Percentiles rank a stretch among this genome's conserved stretches.
These are phyloP conservation scores for Drosophila austrosaltans DNA, from an alignment of 2,888 invertebrate species.

Conservation along the genomic window DNA sequence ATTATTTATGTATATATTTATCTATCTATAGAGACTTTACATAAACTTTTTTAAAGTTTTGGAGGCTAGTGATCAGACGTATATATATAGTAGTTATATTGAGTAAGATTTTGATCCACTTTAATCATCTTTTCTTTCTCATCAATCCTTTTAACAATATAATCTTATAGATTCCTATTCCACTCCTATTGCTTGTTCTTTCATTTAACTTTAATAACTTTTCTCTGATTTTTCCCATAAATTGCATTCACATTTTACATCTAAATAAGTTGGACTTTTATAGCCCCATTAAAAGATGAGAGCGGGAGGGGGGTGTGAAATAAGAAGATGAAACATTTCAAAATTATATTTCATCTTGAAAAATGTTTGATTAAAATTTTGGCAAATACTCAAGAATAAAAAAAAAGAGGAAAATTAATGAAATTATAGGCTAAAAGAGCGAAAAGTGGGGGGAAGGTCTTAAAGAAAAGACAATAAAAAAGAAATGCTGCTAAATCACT, in stretches of 20 bases:
- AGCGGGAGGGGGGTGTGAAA: background rate
- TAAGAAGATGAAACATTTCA: background rate
- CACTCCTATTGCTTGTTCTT: background rate
- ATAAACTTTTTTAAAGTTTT: too few relatives aligned
- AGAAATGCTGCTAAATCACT: constrained; percentile 11
- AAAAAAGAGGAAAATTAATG: background rate
- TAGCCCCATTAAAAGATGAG: constrained; percentile 1
- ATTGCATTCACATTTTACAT: constrained; percentile 6
- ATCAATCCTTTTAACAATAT: background rate
- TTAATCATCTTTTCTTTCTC: too few relatives aligned
- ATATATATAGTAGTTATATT: too few relatives aligned
- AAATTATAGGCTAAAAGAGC: background rate
- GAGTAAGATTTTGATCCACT: too few relatives aligned
- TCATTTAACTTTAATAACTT: background rate
- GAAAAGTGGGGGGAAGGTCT: background rate
- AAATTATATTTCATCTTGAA: constrained; percentile 5
- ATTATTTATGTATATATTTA: too few relatives aligned
- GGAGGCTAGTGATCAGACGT: too few relatives aligned
- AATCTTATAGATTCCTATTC: background rate
- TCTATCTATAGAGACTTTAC: too few relatives aligned
- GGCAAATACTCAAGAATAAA: background rate
- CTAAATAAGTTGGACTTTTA: background rate
- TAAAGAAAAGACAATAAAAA: constrained; percentile 3
- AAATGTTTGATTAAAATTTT: constrained; percentile 11
- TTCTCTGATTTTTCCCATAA: background rate